phyloP scores from a whole-genome alignment of 2,888 invertebrate genomes.

The Dolichopus griseipennis region DNA sequence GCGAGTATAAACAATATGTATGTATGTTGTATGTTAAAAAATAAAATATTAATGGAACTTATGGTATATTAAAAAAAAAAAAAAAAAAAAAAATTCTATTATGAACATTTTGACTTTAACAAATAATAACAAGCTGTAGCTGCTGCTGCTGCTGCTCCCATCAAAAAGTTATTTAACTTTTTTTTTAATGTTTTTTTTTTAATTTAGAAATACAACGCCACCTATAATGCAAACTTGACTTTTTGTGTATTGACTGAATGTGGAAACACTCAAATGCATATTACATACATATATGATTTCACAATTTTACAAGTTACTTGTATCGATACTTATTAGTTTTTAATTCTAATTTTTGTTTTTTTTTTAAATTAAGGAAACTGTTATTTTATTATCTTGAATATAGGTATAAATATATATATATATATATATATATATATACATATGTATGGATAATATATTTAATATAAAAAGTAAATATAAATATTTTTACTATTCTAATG shows the following conservation, averaged over 20 bases:
- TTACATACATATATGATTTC: too few species aligned
- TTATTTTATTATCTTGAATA: too few species aligned
- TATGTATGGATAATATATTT: neutral
- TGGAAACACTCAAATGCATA: too few species aligned
- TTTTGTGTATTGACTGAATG: too few species aligned
- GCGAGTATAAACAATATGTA: too few species aligned
- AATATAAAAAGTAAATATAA: neutral
- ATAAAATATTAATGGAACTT: neutral
- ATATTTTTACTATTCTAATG: neutral
- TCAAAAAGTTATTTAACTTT: neutral
- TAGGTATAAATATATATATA: too few species aligned
- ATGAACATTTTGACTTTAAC: neutral
- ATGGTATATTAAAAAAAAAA: neutral
- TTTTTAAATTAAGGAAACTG: too few species aligned
- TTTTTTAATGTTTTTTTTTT: neutral
- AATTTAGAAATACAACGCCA: neutral
- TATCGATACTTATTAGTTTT: too few species aligned
- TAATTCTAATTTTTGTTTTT: too few species aligned
- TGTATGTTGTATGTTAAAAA: too few species aligned
- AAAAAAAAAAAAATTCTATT: neutral
- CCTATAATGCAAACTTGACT: neutral
- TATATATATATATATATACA: neutral
- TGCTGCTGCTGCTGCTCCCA: constrained; percentile 1
- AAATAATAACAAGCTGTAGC: neutral
- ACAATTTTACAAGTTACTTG: too few species aligned